phyloP scores from a whole-genome alignment of 2,113 vertebrate species.

The Procavia capensis region DNA sequence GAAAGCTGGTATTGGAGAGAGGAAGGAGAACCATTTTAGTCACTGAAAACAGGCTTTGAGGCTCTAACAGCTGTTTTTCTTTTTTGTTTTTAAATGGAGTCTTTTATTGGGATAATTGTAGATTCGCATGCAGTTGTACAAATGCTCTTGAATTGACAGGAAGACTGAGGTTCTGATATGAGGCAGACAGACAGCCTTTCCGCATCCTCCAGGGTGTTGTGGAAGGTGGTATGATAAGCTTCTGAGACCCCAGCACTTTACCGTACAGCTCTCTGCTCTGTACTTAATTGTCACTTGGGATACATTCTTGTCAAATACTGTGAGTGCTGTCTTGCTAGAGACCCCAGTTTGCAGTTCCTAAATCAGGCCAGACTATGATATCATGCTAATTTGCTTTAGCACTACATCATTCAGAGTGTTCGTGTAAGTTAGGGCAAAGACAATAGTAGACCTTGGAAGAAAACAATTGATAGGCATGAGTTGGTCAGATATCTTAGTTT shows the following conservation, averaged over 20 bases:
- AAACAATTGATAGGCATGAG: not conserved
- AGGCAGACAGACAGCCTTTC: not conserved
- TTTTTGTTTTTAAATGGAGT: not conserved
- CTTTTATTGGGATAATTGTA: not conserved
- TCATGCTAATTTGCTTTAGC: not conserved
- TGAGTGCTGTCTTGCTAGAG: not conserved
- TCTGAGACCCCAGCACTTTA: not conserved
- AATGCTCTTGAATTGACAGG: not conserved
- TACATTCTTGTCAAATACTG: not conserved
- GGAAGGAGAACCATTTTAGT: slow-evolving; percentile 34
- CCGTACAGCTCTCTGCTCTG: not conserved
- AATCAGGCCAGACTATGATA: not conserved
- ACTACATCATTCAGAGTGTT: not conserved
- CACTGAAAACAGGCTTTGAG: slow-evolving; percentile 3
- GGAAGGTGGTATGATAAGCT: not conserved
- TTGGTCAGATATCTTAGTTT: not conserved
- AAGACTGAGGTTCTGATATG: slow-evolving; percentile 25
- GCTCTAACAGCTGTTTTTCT: slow-evolving; percentile 7
- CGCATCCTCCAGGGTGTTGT: not conserved
- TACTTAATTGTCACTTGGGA: not conserved
- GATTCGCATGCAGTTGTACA: not conserved
- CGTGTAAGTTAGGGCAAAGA: not conserved
- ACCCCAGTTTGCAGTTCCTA: not conserved
- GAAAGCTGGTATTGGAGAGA: slow-evolving; percentile 22
- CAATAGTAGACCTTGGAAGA: not conserved